These are phyloP conservation scores for Deilephila elpenor DNA, from an alignment of 2,888 invertebrate species.

Conservation along the genomic window DNA sequence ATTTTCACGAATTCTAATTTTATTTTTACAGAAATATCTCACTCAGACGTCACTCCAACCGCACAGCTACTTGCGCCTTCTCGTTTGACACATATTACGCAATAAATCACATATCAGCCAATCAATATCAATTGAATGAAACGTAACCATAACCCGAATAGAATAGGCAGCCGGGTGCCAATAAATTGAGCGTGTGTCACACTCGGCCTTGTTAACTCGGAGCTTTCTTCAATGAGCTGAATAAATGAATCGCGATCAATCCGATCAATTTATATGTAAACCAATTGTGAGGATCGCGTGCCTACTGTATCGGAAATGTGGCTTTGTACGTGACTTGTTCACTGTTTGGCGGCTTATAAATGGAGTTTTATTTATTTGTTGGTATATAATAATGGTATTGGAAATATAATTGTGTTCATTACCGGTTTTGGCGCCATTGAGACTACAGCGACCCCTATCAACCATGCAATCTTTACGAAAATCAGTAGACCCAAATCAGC, in stretches of 20 bases:
- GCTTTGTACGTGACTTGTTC: background rate
- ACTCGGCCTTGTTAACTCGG: background rate
- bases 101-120: background rate
- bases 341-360: background rate
- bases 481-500: too few relatives aligned
- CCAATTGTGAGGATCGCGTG: constrained; percentile 1
- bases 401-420: too few relatives aligned
- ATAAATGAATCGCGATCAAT: constrained; percentile 27
- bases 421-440: too few relatives aligned
- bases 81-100: background rate
- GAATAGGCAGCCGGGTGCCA: background rate
- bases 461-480: too few relatives aligned
- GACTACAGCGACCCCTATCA: too few relatives aligned
- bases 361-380: background rate
- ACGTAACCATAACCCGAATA: constrained; percentile 17
- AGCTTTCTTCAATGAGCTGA: constrained; percentile 21
- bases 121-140: constrained; percentile 1
- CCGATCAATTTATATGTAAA: constrained; percentile 21
- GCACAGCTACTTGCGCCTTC: too few relatives aligned
- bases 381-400: background rate
- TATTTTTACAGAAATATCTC: too few relatives aligned
- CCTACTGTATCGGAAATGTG: background rate
- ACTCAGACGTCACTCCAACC: too few relatives aligned
- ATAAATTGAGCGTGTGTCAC: constrained; percentile 1
- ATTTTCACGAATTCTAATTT: too few relatives aligned